These are phyloP conservation scores for Erebia palarica DNA, from an alignment of 2,888 invertebrate genomes.

Conservation along the genomic window DNA sequence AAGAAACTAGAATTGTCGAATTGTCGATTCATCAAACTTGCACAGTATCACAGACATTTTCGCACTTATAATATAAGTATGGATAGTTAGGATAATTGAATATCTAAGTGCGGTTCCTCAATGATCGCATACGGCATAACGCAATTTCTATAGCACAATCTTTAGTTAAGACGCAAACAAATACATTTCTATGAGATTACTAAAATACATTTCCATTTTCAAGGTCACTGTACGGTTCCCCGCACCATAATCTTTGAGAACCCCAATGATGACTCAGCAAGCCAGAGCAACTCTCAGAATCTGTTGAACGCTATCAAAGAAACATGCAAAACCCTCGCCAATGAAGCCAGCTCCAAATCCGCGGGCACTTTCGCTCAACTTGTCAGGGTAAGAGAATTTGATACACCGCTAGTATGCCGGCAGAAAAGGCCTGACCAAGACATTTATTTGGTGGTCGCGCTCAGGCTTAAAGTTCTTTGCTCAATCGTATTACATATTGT, in stretches of 20 bases:
- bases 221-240: slow-evolving; percentile 65
- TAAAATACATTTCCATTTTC: slow-evolving; percentile 1
- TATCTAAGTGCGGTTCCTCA: too few species aligned
- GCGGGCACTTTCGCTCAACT: slow-evolving; percentile 86
- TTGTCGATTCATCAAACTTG: too few species aligned
- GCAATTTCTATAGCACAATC: too few species aligned
- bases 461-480: too few species aligned
- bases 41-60: too few species aligned
- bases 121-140: too few species aligned
- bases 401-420: neutral
- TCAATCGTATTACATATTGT: neutral
- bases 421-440: neutral
- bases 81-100: too few species aligned
- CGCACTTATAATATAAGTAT: too few species aligned
- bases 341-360: slow-evolving; percentile 84
- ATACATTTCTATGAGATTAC: slow-evolving; percentile 12
- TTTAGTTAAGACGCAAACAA: neutral
- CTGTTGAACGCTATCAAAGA: slow-evolving; percentile 83
- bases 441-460: too few species aligned
- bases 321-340: slow-evolving; percentile 82
- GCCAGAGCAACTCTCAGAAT: slow-evolving; percentile 77
- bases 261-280: slow-evolving; percentile 80
- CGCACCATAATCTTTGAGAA: slow-evolving; percentile 88
- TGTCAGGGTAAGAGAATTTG: slow-evolving; percentile 73
- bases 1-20: too few species aligned